A percentile compares a stretch with the other conserved stretches of the same genome.
phyloP scores from a whole-genome alignment of 2,888 invertebrate genomes.

The Netelia fuscicornis region DNA sequence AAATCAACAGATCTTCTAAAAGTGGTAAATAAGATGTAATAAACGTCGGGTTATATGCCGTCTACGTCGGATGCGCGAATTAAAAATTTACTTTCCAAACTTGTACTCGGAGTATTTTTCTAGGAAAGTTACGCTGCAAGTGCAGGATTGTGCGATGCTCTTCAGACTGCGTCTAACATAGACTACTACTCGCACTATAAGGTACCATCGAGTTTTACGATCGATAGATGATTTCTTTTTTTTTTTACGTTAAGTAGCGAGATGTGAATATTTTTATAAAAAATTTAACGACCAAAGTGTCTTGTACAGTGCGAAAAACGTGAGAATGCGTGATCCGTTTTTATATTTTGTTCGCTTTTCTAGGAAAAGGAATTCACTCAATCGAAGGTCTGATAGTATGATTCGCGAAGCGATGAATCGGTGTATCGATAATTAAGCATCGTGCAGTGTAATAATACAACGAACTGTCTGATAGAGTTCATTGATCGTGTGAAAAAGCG shows the following conservation, averaged over 20 bases:
- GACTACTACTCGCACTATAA: constrained; percentile 56
- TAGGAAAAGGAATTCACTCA: constrained; percentile 21
- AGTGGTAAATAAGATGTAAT: not conserved
- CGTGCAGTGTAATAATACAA: constrained; percentile 5
- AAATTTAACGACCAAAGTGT: constrained; percentile 49
- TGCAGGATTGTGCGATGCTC: constrained; percentile 71
- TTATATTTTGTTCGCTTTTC: constrained; percentile 19
- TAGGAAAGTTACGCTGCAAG: constrained; percentile 51
- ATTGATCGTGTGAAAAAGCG: constrained; percentile 21
- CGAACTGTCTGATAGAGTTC: constrained; percentile 1
- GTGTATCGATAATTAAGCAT: not conserved
- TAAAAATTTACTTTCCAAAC: constrained; percentile 27
- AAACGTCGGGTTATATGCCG: not conserved
- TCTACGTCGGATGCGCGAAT: too few relatives aligned
- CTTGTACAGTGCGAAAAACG: constrained; percentile 57
- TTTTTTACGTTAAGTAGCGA: constrained; percentile 56
- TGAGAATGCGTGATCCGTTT: constrained; percentile 53
- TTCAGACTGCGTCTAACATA: constrained; percentile 59
- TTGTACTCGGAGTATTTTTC: constrained; percentile 46
- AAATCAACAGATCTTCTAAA: not conserved
- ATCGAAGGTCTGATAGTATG: not conserved
- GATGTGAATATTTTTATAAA: constrained; percentile 60
- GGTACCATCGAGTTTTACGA: constrained; percentile 53
- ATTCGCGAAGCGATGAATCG: not conserved
- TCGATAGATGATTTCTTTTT: constrained; percentile 32